These are phyloP conservation scores for Petrosia ficiformis DNA, from an alignment of 37 sponge, comb jelly and placozoan genomes.

Conservation along the genomic window DNA sequence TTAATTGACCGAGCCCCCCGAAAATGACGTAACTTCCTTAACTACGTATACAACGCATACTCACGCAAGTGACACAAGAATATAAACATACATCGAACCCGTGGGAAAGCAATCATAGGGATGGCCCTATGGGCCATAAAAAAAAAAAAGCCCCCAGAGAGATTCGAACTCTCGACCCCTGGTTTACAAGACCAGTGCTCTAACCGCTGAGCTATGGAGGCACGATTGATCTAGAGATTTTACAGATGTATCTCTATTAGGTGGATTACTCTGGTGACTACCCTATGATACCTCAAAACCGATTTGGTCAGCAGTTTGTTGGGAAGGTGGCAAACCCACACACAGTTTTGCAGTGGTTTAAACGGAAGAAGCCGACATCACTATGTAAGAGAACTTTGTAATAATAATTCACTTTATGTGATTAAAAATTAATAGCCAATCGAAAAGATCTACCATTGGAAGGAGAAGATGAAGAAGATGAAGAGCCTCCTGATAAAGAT, in stretches of 20 bases:
- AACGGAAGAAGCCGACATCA: conserved; percentile 6
- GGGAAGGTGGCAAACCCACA: conserved; percentile 85
- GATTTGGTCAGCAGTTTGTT: conserved; percentile 86
- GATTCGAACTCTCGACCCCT: conserved; percentile 95
- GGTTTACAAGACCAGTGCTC: conserved; percentile 98
- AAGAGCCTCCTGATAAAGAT: neutral
- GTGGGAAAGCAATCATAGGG: too few relatives aligned
- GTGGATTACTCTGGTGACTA: conserved; percentile 86
- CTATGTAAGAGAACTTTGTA: neutral
- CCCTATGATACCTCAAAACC: conserved; percentile 41
- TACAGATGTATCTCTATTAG: conserved; percentile 32
- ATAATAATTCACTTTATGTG: too few relatives aligned
- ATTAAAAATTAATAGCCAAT: too few relatives aligned
- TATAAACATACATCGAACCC: too few relatives aligned
- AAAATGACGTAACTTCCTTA: too few relatives aligned
- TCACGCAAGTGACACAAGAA: conserved; percentile 1
- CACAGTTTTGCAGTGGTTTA: conserved; percentile 58
- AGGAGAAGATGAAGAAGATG: neutral
- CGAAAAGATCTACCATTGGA: too few relatives aligned
- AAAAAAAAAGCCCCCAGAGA: conserved; percentile 72
- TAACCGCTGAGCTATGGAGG: conserved; percentile 95
- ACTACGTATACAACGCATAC: too few relatives aligned
- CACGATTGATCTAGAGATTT: neutral
- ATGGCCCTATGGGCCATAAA: too few relatives aligned
- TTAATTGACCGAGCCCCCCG: too few relatives aligned